Percentiles rank a stretch among this genome's conserved stretches.
phyloP scores from a whole-genome alignment of 1,140 invertebrate genomes.

The Papilio xuthus region DNA sequence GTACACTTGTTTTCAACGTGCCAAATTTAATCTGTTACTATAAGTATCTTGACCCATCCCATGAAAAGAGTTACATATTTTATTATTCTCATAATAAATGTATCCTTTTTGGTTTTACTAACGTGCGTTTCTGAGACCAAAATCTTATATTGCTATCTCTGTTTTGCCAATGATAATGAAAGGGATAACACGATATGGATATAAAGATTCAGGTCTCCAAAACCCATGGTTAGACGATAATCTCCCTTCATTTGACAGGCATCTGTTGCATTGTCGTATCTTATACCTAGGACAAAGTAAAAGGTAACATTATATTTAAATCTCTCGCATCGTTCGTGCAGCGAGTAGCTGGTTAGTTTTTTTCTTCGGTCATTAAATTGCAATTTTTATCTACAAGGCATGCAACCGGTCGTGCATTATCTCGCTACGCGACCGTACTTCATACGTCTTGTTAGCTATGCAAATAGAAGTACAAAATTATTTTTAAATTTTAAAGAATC shows the following conservation, averaged over 20 bases:
- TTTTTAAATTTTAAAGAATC: neutral
- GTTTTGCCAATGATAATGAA: too few species aligned
- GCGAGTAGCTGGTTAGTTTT: conserved; percentile 42
- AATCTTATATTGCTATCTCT: too few species aligned
- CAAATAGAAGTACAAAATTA: conserved; percentile 1
- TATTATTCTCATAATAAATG: too few species aligned
- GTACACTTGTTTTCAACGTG: too few species aligned
- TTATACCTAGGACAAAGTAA: neutral
- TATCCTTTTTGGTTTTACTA: neutral
- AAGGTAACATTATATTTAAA: conserved; percentile 42
- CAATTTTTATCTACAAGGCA: conserved; percentile 46
- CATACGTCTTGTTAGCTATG: conserved; percentile 20
- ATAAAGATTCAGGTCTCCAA: too few species aligned
- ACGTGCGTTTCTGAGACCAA: too few species aligned
- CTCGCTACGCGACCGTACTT: neutral
- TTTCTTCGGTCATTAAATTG: conserved; percentile 46
- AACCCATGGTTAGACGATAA: neutral
- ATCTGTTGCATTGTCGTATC: neutral
- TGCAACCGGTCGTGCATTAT: conserved; percentile 42
- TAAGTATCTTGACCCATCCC: too few species aligned
- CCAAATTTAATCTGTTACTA: too few species aligned
- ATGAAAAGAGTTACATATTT: too few species aligned
- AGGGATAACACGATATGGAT: too few species aligned
- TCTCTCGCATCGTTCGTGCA: conserved; percentile 42
- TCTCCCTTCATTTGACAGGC: neutral